These are phyloP conservation scores for Florisuga fusca DNA, from an alignment of 2,797 vertebrate genomes.

Conservation along the genomic window DNA sequence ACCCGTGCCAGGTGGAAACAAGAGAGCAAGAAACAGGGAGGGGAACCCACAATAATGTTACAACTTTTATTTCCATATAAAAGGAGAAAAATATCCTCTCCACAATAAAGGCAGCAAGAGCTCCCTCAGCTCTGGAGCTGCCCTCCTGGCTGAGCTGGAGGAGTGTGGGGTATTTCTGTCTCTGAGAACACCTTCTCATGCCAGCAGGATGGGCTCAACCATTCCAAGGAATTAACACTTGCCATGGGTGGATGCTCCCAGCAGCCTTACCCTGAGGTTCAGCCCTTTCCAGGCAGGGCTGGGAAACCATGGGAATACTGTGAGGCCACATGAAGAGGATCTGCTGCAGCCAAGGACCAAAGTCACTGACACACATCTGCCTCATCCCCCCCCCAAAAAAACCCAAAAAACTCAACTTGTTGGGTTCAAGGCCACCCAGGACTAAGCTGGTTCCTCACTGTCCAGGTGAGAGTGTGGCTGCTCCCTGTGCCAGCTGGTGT, in stretches of 20 bases:
- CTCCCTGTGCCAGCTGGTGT: background rate
- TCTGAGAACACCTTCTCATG: background rate
- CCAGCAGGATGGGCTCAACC: background rate
- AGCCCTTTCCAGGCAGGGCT: background rate
- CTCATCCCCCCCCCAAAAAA: background rate
- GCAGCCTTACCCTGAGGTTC: background rate
- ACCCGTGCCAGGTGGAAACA: background rate
- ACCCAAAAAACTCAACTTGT: background rate
- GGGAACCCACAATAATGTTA: background rate
- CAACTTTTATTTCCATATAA: slow-evolving; percentile 56
- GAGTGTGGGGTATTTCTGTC: background rate
- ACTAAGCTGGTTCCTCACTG: background rate
- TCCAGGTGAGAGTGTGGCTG: background rate
- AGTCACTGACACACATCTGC: background rate
- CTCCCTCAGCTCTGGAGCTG: background rate
- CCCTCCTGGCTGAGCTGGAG: slow-evolving; percentile 2
- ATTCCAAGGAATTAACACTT: background rate
- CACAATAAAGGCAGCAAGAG: slow-evolving; percentile 16
- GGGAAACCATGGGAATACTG: background rate
- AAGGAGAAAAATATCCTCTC: background rate
- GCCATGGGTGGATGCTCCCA: background rate
- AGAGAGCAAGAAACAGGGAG: background rate
- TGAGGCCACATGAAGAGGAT: background rate
- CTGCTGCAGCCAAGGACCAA: background rate
- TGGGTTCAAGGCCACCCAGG: background rate